Base-by-base conservation (phyloP, 2,888 invertebrate species). In the Polyommatus iphigenia region DNA sequence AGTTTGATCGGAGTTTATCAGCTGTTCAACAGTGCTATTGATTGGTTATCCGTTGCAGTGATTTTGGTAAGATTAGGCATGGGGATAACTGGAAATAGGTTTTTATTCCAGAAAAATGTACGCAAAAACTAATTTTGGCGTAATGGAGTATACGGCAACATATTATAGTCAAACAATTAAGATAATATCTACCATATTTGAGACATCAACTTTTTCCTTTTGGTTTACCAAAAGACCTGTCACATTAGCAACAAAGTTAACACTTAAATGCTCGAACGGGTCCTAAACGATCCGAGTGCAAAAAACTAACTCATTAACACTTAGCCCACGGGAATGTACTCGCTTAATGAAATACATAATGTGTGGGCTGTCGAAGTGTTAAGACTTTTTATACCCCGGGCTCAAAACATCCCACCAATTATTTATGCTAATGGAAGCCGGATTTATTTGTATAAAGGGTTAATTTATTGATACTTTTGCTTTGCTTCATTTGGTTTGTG, bases 381-480 rank as follows among this genome's bases (percentile, higher is more conserved):
- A 24, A 46, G 72, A n/a, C 20, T 10, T 54, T 75, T 75, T 75
- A 29, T 50, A 29, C 50, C 75, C 54, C 75, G 29, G 50, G 46
- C 75, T 75, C 24, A 75, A 54, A 50, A 75, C 46, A 75, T 75
- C 46, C 75, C 29, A 75, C 75, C 75, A 54, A 72, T 75, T 75
- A 75, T 50, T 50, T 75, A 75, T 75, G 75, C 50, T 75, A 75
- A 75, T 75, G 36, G 15, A 75, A 29, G 24, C 24, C 75, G 13
- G 75, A 75, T 50, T 75, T 50, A 75, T 75, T 75, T 75, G 29
- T 54, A 46, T 46, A 46, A 46, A 46, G 67, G 29, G 67, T 67
- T 67, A 67, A 67, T 67, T 67, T 67, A 67, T 67, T 29, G 32
- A 29, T 7, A 67, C 67, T 67, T 67, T 72, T 41, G n/a, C 72